phyloP scores from a whole-genome alignment of 2,888 invertebrate genomes.

The Chrysolina haemoptera region DNA sequence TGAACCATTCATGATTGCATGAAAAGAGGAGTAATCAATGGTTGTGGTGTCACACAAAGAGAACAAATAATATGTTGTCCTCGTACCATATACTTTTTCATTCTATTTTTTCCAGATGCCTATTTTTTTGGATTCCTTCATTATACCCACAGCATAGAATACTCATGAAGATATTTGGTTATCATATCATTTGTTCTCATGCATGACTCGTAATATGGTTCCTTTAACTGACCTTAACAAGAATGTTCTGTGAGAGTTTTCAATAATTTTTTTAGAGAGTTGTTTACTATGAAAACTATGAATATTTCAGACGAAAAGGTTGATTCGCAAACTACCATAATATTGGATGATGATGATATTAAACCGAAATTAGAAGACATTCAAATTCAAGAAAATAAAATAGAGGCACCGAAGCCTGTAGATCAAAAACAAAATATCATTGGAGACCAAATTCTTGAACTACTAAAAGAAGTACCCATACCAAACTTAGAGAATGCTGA shows the following conservation, averaged over 20 bases:
- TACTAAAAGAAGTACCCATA: constrained; percentile 36
- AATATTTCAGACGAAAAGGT: constrained; percentile 10
- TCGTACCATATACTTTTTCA: neutral
- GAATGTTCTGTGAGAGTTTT: no score
- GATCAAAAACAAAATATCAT: constrained; percentile 14
- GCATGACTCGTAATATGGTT: no score
- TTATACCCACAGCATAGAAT: neutral
- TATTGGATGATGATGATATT: constrained; percentile 13
- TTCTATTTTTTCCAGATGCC: neutral
- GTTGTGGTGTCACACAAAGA: neutral
- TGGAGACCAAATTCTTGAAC: constrained; percentile 39
- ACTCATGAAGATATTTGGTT: neutral
- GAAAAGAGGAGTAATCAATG: no score
- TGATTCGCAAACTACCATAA: constrained; percentile 17
- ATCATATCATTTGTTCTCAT: no score
- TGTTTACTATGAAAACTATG: neutral
- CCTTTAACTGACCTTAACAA: no score
- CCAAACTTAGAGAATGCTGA: constrained; percentile 6
- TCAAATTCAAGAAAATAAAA: neutral
- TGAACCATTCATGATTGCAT: no score
- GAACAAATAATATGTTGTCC: neutral
- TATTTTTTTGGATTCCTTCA: no score
- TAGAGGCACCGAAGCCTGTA: neutral
- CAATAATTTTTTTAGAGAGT: no score
- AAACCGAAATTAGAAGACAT: constrained; percentile 23